Evolutionary conservation across 64 coral and sea anemone species (phyloP), one percentile per base, ranked within the genome.

Genomic region (Montipora capricornis): DNA sequence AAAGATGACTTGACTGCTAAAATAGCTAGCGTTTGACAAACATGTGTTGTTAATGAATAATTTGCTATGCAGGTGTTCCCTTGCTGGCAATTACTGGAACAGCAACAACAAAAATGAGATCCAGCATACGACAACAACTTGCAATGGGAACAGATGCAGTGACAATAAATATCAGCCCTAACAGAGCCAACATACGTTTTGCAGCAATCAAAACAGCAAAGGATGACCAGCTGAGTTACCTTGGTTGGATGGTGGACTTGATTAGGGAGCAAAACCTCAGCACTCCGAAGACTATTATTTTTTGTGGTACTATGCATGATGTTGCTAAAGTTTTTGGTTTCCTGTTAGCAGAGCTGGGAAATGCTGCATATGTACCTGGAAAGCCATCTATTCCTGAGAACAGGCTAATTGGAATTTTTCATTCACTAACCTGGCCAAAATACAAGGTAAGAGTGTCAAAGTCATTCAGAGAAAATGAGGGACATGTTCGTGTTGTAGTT

Each of bases 241-340:
- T 92, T 47, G 74, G 71, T 17, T 85, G 90, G 81, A 5, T 92
- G 19, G 37, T 66, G 13, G 68, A 92, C 12, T 67, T 92, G 73
- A 61, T 92, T 9, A 92, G 77, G 77, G 81, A 92, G 14, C 44
- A 77, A 16, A 75, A 83, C 75, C 9, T 45, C 14, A 14, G 64
- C 1, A 77, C 53, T 16, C 84, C 76, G 12, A 88, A 74, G 69
- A 80, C 47, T 24, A 80, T 93, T 1, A 51, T 93, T 68, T 93
- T 93, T 66, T 93, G 71, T 37, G 37, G 1, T 37, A 93, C 91
- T 46, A 87, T 87, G 74, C 82, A 55, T 67, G 82, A 79, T 49
- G 62, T 93, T 29, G 83, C 92, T 48, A 66, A 83, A 68, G 77
- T 93, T 59, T 62, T 88, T 49, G 77, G 76, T 15, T 87, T 87